Conservation (phyloP, 2,888 invertebrate genomes). For the Dryomyza anilis region DNA sequence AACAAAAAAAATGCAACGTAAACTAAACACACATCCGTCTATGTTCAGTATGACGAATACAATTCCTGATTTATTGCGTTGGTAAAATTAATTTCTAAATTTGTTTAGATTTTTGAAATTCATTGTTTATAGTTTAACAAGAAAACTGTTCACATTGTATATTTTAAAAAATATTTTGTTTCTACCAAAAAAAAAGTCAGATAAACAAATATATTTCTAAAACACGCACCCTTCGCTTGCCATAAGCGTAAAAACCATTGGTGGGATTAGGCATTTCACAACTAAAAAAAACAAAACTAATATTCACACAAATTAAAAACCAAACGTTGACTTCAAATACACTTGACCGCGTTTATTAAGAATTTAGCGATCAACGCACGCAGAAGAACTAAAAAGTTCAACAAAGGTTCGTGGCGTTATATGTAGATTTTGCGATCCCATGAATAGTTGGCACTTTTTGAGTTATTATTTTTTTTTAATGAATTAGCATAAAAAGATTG, state of each 20-base stretch:
- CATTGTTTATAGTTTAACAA: background rate
- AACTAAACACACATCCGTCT: no score
- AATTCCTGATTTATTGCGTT: no score
- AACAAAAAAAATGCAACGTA: no score
- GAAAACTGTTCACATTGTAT: background rate
- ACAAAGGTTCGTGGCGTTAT: slow-evolving; percentile 43
- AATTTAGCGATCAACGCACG: slow-evolving; percentile 37
- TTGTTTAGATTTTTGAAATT: no score
- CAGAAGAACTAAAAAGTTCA: slow-evolving; percentile 48
- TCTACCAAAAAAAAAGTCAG: no score
- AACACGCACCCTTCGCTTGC: slow-evolving; percentile 47
- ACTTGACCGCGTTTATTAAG: no score
- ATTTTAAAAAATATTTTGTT: no score
- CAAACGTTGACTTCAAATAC: no score
- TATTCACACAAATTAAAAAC: background rate
- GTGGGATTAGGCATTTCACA: slow-evolving; percentile 49
- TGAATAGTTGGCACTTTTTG: slow-evolving; percentile 18
- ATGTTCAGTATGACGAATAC: no score
- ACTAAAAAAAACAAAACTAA: background rate
- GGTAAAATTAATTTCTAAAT: no score
- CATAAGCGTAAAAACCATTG: slow-evolving; percentile 48
- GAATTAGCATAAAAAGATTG: slow-evolving; percentile 32
- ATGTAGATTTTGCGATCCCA: slow-evolving; percentile 15
- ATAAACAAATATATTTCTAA: no score
- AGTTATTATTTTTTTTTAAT: slow-evolving; percentile 23